phyloP scores from a whole-genome alignment of 2,113 vertebrate genomes.

The Coryphaenoides rupestris region DNA sequence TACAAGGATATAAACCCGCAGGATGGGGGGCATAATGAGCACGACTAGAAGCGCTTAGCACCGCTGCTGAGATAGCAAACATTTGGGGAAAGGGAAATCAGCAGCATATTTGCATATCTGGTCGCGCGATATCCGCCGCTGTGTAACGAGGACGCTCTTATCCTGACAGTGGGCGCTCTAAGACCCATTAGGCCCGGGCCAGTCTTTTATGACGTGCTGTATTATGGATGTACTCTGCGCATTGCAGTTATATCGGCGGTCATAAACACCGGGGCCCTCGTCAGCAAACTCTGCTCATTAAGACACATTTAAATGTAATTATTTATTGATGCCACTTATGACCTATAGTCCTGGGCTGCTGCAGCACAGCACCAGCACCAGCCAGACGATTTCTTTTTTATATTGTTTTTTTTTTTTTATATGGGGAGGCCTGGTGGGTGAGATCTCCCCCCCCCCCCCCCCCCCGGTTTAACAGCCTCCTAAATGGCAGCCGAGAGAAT shows the following conservation, averaged over 20 bases:
- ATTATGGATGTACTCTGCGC: conserved; percentile 68
- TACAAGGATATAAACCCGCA: too few relatives aligned
- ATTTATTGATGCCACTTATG: conserved; percentile 79
- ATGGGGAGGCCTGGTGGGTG: conserved; percentile 32
- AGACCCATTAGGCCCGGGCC: conserved; percentile 66
- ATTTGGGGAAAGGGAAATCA: conserved; percentile 42
- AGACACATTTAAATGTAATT: conserved; percentile 78
- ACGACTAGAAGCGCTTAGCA: too few relatives aligned
- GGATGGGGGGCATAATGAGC: not conserved
- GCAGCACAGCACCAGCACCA: conserved; percentile 13
- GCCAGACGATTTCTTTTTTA: not conserved
- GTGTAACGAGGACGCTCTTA: conserved; percentile 64
- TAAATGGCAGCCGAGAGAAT: conserved; percentile 46
- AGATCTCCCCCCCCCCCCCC: conserved; percentile 40
- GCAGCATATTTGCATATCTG: conserved; percentile 57
- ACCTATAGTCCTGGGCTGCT: conserved; percentile 66
- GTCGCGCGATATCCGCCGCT: conserved; percentile 53
- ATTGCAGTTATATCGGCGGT: conserved; percentile 66
- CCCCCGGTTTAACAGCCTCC: conserved; percentile 55
- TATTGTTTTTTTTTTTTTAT: conserved; percentile 51
- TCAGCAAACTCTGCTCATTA: conserved; percentile 79
- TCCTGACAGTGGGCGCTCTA: conserved; percentile 57
- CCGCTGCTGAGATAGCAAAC: conserved; percentile 44
- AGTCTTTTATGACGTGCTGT: conserved; percentile 67
- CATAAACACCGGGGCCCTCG: conserved; percentile 61